Evolutionary conservation across 2,888 invertebrate genomes (phyloP).

Genomic region (Leptopilina syphax): DNA sequence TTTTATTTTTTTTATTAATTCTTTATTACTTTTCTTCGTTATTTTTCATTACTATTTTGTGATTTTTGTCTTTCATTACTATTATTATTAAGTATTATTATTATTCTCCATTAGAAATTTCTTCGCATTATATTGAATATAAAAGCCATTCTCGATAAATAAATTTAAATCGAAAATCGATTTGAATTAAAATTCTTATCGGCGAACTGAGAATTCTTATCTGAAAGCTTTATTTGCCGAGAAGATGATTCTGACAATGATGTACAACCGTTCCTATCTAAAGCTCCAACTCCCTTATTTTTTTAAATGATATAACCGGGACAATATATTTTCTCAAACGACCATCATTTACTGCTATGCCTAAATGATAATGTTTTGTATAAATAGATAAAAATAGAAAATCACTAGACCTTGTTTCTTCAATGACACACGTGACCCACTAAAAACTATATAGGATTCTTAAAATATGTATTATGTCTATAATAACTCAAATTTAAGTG

Average conservation of each 20-base stretch:
- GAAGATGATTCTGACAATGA: conserved; percentile 23
- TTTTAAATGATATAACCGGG: conserved; percentile 17
- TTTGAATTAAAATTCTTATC: conserved; percentile 3
- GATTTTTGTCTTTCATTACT: no score
- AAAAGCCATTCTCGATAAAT: neutral
- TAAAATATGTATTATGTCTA: neutral
- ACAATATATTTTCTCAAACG: conserved; percentile 2
- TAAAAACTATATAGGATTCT: no score
- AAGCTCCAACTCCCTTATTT: conserved; percentile 6
- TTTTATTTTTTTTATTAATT: no score
- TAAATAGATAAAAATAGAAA: conserved; percentile 29
- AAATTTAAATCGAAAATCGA: neutral
- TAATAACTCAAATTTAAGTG: neutral
- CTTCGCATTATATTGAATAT: neutral
- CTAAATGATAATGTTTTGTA: neutral
- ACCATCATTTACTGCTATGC: neutral
- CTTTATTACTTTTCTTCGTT: no score
- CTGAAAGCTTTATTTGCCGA: conserved; percentile 21
- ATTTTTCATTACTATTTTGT: no score
- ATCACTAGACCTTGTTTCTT: conserved; percentile 16
- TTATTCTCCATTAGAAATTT: neutral
- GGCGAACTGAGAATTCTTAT: neutral
- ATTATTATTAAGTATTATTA: no score
- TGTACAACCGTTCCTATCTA: conserved; percentile 20
- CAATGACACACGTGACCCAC: neutral